These are phyloP conservation scores for Trachelus troglodyta DNA, from an alignment of 2,888 invertebrate genomes.

Conservation along the genomic window DNA sequence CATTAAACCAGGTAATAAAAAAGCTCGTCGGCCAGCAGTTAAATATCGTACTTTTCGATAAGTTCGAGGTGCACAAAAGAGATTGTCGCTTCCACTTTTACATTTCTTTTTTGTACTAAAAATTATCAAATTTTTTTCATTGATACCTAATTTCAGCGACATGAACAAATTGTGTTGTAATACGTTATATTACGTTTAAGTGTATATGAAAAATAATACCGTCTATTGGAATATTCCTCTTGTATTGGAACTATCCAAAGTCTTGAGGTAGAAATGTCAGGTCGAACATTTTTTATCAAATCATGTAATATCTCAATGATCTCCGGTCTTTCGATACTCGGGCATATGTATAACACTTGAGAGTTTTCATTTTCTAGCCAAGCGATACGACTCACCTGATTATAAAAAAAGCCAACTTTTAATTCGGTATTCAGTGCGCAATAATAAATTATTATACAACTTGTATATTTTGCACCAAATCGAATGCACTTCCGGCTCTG, in stretches of 20 bases:
- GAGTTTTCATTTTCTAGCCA: constrained; percentile 37
- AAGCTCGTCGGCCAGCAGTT: constrained; percentile 36
- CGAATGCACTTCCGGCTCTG: constrained; percentile 21
- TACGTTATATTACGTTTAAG: not conserved
- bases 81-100: constrained; percentile 30
- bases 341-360: constrained; percentile 34
- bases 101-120: not conserved
- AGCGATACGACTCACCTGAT: constrained; percentile 36
- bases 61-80: constrained; percentile 31
- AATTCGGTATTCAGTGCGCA: not conserved
- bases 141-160: not conserved
- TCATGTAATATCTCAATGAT: constrained; percentile 24
- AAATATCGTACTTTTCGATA: constrained; percentile 35
- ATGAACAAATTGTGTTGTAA: not conserved
- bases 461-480: constrained; percentile 36
- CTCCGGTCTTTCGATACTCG: constrained; percentile 25
- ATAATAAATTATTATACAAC: constrained; percentile 18
- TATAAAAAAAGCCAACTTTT: not conserved
- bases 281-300: constrained; percentile 30
- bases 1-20: constrained; percentile 38
- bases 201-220: not conserved
- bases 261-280: constrained; percentile 30
- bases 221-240: not conserved
- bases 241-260: constrained; percentile 33
- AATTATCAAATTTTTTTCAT: not conserved